Evolutionary conservation across 2,888 invertebrate genomes (phyloP).

Genomic region (Sarcophaga subvicina): DNA sequence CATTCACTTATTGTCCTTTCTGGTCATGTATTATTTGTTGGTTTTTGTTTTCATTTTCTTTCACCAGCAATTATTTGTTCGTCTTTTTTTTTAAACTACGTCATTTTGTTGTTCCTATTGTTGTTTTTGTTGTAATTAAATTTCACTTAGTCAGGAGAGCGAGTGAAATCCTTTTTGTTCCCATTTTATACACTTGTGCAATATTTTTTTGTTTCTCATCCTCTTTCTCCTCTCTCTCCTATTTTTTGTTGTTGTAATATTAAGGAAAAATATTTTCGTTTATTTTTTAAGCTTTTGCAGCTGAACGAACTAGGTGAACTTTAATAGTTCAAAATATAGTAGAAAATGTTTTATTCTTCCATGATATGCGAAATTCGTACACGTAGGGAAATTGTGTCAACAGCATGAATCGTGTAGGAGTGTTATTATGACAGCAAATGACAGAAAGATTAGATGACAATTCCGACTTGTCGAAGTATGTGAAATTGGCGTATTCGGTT

Average conservation of each 20-base stretch:
- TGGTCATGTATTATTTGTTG: neutral
- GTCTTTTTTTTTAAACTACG: neutral
- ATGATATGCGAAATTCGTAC: neutral
- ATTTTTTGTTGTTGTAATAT: neutral
- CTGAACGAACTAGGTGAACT: conserved; percentile 16
- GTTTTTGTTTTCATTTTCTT: conserved; percentile 1
- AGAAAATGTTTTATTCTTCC: too few species aligned
- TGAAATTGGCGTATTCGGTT: neutral
- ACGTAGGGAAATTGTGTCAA: neutral
- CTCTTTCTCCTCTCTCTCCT: neutral
- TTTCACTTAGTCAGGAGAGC: neutral
- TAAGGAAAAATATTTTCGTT: neutral
- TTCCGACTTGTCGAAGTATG: neutral
- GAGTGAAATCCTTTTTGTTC: neutral
- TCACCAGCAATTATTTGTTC: neutral
- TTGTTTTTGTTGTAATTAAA: conserved; percentile 11
- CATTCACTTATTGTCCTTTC: conserved; percentile 17
- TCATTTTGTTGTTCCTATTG: neutral
- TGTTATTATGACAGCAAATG: too few species aligned
- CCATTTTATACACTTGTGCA: neutral
- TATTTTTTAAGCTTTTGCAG: neutral
- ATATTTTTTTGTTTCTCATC: neutral
- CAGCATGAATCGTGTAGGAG: too few species aligned
- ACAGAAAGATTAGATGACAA: neutral
- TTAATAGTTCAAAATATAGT: neutral